Evolutionary conservation across 1,140 invertebrate species (phyloP).

Genomic region (Drosophila repleta): DNA sequence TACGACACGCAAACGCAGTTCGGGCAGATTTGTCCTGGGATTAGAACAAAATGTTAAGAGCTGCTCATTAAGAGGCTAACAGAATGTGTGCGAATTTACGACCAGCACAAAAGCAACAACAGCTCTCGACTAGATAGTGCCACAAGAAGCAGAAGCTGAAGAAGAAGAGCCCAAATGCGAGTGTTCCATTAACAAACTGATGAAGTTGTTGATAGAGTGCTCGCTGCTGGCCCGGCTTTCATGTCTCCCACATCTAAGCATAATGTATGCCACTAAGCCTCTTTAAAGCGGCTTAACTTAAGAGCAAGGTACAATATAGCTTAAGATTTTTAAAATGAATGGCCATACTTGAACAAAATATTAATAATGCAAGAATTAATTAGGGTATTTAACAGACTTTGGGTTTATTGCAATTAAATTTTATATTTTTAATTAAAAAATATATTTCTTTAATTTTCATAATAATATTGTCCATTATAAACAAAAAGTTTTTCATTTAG

Average conservation of each 20-base stretch:
- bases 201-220: constrained; percentile 33
- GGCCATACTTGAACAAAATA: too few species aligned
- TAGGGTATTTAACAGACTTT: too few species aligned
- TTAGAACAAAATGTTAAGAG: constrained; percentile 66
- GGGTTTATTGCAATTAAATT: too few species aligned
- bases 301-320: background rate
- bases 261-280: background rate
- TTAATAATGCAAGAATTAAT: too few species aligned
- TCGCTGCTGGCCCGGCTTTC: constrained; percentile 9
- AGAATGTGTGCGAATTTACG: constrained; percentile 39
- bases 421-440: too few species aligned
- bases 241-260: background rate
- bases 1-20: constrained; percentile 69
- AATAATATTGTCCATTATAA: too few species aligned
- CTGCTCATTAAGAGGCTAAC: constrained; percentile 65
- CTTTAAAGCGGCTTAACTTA: background rate
- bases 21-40: constrained; percentile 70
- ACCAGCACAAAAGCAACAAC: constrained; percentile 12
- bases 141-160: background rate
- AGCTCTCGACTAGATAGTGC: constrained; percentile 19
- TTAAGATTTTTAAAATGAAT: too few species aligned
- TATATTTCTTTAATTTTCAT: too few species aligned
- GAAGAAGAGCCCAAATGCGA: background rate
- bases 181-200: constrained; percentile 32
- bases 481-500: too few species aligned